Percentiles rank a stretch among this genome's conserved stretches.
Evolutionary conservation across 2,888 invertebrate species (phyloP).

Genomic region (Romanomermis culicivorax): DNA sequence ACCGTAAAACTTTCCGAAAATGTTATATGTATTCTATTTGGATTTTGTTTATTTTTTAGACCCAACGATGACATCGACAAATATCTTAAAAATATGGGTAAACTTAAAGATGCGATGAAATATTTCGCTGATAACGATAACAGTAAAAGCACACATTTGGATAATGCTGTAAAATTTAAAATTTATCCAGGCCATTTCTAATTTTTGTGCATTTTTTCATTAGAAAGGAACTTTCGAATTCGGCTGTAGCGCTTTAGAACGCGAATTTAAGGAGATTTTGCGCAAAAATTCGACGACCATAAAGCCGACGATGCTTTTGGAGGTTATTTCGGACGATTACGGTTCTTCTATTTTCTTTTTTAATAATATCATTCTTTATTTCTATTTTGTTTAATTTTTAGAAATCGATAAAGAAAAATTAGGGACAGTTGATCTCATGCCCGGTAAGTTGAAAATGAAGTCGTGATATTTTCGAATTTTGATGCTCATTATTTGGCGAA

Average conservation of each 20-base stretch:
- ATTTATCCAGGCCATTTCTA: conserved; percentile 2
- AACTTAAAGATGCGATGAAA: conserved; percentile 59
- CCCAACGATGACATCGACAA: conserved; percentile 36
- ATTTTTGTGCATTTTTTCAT: conserved; percentile 2
- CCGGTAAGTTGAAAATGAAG: neutral
- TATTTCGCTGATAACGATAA: conserved; percentile 83
- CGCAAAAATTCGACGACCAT: conserved; percentile 64
- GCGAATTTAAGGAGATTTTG: conserved; percentile 64
- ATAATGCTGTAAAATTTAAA: conserved; percentile 49
- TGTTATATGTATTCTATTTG: neutral
- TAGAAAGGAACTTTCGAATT: conserved; percentile 49
- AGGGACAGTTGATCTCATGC: neutral
- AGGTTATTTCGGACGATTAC: conserved; percentile 63
- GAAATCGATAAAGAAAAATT: neutral
- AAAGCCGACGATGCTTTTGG: conserved; percentile 63
- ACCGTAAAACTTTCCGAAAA: neutral
- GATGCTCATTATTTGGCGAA: neutral
- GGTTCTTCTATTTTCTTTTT: conserved; percentile 33
- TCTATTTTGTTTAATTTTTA: too few species aligned
- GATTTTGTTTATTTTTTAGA: conserved; percentile 16
- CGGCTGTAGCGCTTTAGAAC: conserved; percentile 61
- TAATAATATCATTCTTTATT: neutral
- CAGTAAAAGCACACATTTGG: conserved; percentile 72
- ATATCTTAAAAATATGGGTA: conserved; percentile 51
- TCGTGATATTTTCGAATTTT: neutral